These are phyloP conservation scores for Terrapene triunguis DNA, from an alignment of 2,113 vertebrate genomes.

Conservation along the genomic window DNA sequence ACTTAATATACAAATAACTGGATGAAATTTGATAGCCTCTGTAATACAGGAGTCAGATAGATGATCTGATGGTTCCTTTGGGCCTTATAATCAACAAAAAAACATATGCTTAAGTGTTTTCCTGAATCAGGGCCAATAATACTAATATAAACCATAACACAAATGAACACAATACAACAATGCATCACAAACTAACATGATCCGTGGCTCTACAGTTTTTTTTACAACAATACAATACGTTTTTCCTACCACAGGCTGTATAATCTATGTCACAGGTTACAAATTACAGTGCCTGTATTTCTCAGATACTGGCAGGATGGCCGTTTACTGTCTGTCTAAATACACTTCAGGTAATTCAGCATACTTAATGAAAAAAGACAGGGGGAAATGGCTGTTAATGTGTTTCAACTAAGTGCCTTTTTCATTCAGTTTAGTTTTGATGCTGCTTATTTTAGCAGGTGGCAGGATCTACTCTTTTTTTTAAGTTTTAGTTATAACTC, in stretches of 20 bases:
- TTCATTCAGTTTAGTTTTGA: slow-evolving; percentile 32
- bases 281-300: background rate
- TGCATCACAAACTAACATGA: background rate
- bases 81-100: background rate
- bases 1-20: background rate
- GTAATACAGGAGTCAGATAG: background rate
- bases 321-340: slow-evolving; percentile 27
- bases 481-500: background rate
- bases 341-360: background rate
- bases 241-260: background rate
- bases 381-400: background rate
- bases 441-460: slow-evolving; percentile 34
- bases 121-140: background rate
- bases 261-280: background rate
- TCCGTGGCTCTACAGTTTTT: background rate
- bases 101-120: background rate
- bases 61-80: background rate
- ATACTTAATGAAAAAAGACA: background rate
- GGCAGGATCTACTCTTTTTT: background rate
- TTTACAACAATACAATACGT: background rate
- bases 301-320: background rate
- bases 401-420: slow-evolving; percentile 2
- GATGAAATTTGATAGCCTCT: background rate
- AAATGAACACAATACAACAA: background rate
- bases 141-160: background rate